phyloP scores from a whole-genome alignment of 2,888 invertebrate species.

The Eupithecia insigniata region DNA sequence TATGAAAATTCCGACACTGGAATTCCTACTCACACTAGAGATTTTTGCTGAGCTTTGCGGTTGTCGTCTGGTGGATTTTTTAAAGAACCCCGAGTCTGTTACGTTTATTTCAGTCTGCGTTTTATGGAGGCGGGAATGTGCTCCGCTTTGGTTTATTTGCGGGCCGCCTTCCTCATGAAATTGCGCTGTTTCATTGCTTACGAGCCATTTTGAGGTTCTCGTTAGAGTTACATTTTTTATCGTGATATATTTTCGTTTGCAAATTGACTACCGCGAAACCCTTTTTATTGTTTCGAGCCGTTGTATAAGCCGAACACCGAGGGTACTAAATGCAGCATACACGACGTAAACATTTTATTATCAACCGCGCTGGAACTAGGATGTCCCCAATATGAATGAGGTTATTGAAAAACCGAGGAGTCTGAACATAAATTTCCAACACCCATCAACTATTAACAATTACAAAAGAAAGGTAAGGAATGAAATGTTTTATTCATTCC shows the following conservation, averaged over 20 bases:
- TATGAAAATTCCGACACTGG: conserved; percentile 82
- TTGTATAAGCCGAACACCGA: conserved; percentile 41
- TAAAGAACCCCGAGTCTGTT: conserved; percentile 76
- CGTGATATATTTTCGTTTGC: conserved; percentile 68
- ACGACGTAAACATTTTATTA: conserved; percentile 40
- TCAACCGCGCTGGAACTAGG: conserved; percentile 49
- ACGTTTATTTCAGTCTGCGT: conserved; percentile 80
- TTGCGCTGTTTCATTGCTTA: conserved; percentile 82
- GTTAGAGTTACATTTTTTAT: conserved; percentile 77
- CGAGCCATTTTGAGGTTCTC: conserved; percentile 78
- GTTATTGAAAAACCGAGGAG: conserved; percentile 65
- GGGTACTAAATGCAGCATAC: conserved; percentile 4
- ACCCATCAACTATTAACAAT: conserved; percentile 83
- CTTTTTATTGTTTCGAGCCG: conserved; percentile 56
- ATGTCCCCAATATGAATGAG: conserved; percentile 53
- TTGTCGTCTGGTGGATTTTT: conserved; percentile 76
- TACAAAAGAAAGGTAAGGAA: conserved; percentile 83
- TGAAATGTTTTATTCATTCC: conserved; percentile 84
- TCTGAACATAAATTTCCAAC: conserved; percentile 77
- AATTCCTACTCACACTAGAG: conserved; percentile 79
- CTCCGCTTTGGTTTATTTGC: conserved; percentile 81
- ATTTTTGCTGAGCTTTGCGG: conserved; percentile 80
- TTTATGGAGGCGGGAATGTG: conserved; percentile 82
- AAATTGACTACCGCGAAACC: conserved; percentile 65
- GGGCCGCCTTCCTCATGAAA: conserved; percentile 80